Base-by-base conservation (phyloP, 2,797 vertebrate genomes). In the Mionectes olivaceus region DNA sequence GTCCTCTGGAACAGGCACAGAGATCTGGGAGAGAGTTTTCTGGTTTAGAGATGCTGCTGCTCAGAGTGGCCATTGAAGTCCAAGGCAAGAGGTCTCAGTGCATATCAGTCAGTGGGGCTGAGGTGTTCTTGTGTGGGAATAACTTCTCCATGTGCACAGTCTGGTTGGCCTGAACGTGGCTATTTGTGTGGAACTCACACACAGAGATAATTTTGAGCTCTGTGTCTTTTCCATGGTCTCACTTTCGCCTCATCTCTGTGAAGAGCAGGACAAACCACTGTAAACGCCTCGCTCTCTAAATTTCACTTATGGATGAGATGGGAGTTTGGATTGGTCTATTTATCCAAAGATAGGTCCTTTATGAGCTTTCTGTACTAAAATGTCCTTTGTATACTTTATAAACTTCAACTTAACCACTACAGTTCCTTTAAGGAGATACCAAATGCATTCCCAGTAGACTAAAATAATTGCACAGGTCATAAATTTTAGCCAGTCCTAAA, bases 321-420 rank as follows among this genome's bases (percentile, higher is more conserved):
- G 59, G 79, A 89, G 37, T 61, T 81, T 88, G 69, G 57, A 27
- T 89, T 44, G 53, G 78, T 85, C 50, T 91, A 0, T 83, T 71
- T 81, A 47, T 89, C 86, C 73, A 69, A 88, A 91, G 25, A 49
- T 9, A 55, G 15, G 22, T 65, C 44, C 67, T 94, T 70, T 77
- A 90, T 60, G 56, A 91, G 74, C 80, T 90, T 83, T 63, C 67
- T 93, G 89, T 85, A 24, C 89, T 80, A 41, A 89, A 86, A 80
- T 71, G 41, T 57, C 89, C 61, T 86, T 80, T 83, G 47, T 92
- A 35, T 92, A 25, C 78, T 97, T 96, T 90, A 94, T 89, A 90
- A 94, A 93, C 69, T 93, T 90, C 59, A 22, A 70, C 77, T 91
- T 90, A 93, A 90, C 63, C 59, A 44, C 49, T 77, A 28, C 60